phyloP scores from a whole-genome alignment of 2,797 vertebrate species.

The Chiroxiphia lanceolata region DNA sequence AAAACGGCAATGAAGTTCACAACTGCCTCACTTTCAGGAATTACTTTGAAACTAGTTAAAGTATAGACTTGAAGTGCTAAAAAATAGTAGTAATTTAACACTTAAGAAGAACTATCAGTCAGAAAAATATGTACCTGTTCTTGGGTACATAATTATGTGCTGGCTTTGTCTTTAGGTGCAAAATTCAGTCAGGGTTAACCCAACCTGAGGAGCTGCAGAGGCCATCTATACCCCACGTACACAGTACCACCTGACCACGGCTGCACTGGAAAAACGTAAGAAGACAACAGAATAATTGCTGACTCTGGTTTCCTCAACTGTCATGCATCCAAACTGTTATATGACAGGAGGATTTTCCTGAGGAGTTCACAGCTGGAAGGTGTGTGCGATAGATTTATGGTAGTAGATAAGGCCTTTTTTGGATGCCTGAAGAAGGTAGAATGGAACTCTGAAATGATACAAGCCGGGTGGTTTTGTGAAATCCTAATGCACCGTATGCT shows the following conservation, averaged over 20 bases:
- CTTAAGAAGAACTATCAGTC: neutral
- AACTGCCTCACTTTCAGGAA: neutral
- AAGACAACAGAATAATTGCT: neutral
- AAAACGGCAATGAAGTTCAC: neutral
- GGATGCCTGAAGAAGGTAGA: neutral
- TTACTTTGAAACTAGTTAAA: neutral
- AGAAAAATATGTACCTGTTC: neutral
- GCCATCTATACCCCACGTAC: fast-evolving
- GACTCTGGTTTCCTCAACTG: neutral
- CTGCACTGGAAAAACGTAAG: neutral
- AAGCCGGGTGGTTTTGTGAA: neutral
- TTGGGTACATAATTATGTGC: neutral
- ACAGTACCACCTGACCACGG: fast-evolving
- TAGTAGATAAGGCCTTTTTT: neutral
- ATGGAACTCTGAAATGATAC: neutral
- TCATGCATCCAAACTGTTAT: neutral
- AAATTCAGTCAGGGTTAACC: neutral
- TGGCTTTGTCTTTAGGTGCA: neutral
- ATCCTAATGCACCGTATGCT: fast-evolving
- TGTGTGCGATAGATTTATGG: neutral
- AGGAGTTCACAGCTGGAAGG: neutral
- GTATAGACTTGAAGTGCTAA: neutral
- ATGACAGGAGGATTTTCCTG: neutral
- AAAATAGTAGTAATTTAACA: neutral
- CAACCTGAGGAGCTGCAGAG: neutral